Evolutionary conservation across 2,113 vertebrate species (phyloP), one percentile per base, ranked within the genome.

Genomic region (Perognathus longimembris): DNA sequence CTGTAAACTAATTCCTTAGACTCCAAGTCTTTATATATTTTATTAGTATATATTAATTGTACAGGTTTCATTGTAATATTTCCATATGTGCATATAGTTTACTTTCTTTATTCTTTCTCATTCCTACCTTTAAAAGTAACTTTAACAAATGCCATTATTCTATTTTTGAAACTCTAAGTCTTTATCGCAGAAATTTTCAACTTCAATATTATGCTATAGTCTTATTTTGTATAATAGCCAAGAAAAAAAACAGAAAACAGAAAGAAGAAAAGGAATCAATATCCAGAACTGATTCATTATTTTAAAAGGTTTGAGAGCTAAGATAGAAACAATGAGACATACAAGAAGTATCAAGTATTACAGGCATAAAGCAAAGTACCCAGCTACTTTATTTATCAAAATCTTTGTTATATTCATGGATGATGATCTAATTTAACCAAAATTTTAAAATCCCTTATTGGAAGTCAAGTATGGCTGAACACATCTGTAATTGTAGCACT

Each of bases 281-380:
- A 84, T 36, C 84, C 40, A 79, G 17, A 88, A 30, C 7, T 80
- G 5, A 67, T 36, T 34, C 36, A 73, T 64, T 86, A 70, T 50
- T 45, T 83, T 71, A 81, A 90, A 86, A 94, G 42, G 14, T 63
- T 12, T 82, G 66, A 88, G 45, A 67, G 10, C 3, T 42, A 93
- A 88, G 90, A 84, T 32, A 87, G 71, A 94, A 14, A 45, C 30
- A 77, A 61, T 42, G 40, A 88, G 40, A 95, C 71, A 45, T 93
- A 20, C 57, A 86, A 67, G 17, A 15, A 92, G 42, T 38, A 3
- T 75, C 34, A 59, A 59, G 67, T 82, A 92, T 69, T 66, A 69
- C 20, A 22, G 34, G 82, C 38, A 74, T 82, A 82, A 59, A 61
- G 93, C 38, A 50, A 81, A 90, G 50, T 54, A 14, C 17, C 1